Evolutionary conservation across 2,797 vertebrate genomes (phyloP).

Genomic region (Orientallactaga sibirica): DNA sequence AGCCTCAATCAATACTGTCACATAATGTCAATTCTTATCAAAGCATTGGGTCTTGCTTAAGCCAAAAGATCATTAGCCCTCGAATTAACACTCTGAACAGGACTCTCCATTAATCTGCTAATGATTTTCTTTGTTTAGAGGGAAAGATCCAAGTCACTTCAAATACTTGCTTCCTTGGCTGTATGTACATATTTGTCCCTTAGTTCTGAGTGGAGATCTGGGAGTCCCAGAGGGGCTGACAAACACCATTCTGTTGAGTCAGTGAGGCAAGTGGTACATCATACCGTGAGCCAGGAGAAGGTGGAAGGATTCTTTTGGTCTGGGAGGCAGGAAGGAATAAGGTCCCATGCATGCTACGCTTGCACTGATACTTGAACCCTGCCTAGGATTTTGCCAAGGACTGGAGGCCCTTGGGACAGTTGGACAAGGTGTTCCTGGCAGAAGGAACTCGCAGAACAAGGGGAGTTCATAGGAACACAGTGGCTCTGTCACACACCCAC

Average conservation of each 20-base stretch:
- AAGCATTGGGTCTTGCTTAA: slow-evolving; percentile 65
- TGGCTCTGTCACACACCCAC: neutral
- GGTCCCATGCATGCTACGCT: neutral
- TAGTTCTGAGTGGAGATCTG: neutral
- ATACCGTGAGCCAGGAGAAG: neutral
- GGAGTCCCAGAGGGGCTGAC: neutral
- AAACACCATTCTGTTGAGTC: neutral
- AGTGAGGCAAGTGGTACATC: neutral
- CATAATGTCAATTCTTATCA: slow-evolving; percentile 55
- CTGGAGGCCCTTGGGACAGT: neutral
- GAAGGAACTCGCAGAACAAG: slow-evolving; percentile 15
- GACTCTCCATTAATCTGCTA: slow-evolving; percentile 71
- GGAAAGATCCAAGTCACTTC: slow-evolving; percentile 51
- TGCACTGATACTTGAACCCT: neutral
- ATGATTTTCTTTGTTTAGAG: slow-evolving; percentile 70
- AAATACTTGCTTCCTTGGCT: neutral
- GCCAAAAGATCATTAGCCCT: slow-evolving; percentile 70
- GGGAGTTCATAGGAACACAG: neutral
- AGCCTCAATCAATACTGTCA: slow-evolving; percentile 54
- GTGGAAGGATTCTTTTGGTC: neutral
- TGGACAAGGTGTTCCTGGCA: neutral
- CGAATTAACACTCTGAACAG: slow-evolving; percentile 58
- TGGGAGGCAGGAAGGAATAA: neutral
- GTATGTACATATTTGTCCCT: neutral
- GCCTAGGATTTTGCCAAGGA: neutral